Percentiles rank a stretch among this genome's conserved stretches.
phyloP scores from a whole-genome alignment of 2,888 invertebrate genomes.

The Drosophila pseudotakahashii region DNA sequence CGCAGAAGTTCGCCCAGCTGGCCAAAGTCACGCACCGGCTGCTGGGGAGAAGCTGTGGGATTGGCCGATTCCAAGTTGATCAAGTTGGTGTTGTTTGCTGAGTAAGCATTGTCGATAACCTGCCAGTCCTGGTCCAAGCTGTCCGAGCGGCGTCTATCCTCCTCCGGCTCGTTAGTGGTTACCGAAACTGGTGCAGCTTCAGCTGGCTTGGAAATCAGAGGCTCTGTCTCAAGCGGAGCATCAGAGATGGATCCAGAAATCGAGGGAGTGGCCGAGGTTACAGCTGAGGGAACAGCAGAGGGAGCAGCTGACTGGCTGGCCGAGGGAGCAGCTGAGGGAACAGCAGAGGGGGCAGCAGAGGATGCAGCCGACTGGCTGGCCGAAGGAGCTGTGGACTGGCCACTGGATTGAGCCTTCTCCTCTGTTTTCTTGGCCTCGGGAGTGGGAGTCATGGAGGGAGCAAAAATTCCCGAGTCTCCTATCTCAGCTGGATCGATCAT shows the following conservation, averaged over 20 bases:
- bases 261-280: background rate
- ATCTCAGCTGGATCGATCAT: constrained; percentile 81
- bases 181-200: constrained; percentile 14
- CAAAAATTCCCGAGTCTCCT: constrained; percentile 37
- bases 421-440: constrained; percentile 18
- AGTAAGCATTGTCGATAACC: constrained; percentile 71
- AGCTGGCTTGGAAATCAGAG: constrained; percentile 12
- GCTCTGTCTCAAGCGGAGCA: constrained; percentile 18
- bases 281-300: background rate
- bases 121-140: constrained; percentile 81
- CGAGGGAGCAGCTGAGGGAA: background rate
- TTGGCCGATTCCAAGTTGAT: constrained; percentile 57
- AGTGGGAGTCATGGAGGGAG: constrained; percentile 24
- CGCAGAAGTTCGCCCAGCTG: constrained; percentile 74
- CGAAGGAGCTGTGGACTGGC: constrained; percentile 7
- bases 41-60: constrained; percentile 29
- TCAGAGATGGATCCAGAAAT: constrained; percentile 20
- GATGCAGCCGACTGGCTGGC: background rate
- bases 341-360: background rate
- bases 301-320: background rate
- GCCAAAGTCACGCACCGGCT: constrained; percentile 58
- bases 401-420: constrained; percentile 6
- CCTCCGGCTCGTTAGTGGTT: constrained; percentile 7
- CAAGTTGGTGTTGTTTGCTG: constrained; percentile 42
- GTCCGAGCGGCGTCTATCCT: constrained; percentile 54